Evolutionary conservation across 1,140 invertebrate species (phyloP).

Genomic region (Proctacanthus coquilletti): DNA sequence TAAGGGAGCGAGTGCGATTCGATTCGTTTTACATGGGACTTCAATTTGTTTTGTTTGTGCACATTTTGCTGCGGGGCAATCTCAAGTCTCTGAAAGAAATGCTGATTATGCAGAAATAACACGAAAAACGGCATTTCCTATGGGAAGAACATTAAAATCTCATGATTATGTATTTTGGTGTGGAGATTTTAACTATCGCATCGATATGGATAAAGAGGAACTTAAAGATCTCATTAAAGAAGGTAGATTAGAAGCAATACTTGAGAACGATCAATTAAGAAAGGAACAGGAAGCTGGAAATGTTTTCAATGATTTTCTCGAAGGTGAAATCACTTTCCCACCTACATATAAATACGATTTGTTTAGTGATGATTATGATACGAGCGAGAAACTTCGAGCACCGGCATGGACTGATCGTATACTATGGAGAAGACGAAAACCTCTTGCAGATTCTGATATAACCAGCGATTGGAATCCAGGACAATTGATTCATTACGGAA

Average conservation of each 20-base stretch:
- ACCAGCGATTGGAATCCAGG: slow-evolving; percentile 53
- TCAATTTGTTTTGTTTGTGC: slow-evolving; percentile 96
- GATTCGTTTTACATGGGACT: slow-evolving; percentile 80
- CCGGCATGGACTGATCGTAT: slow-evolving; percentile 98
- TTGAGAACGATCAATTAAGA: slow-evolving; percentile 80
- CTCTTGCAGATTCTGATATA: slow-evolving; percentile 47
- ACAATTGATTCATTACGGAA: slow-evolving; percentile 74
- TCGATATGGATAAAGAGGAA: slow-evolving; percentile 91
- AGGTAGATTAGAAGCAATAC: slow-evolving; percentile 60
- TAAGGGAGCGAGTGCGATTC: slow-evolving; percentile 92
- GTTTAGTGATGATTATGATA: slow-evolving; percentile 98
- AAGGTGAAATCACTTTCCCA: slow-evolving; percentile 82
- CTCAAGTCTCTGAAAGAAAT: slow-evolving; percentile 85
- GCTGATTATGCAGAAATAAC: slow-evolving; percentile 93
- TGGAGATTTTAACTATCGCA: slow-evolving; percentile 98
- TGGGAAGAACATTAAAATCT: slow-evolving; percentile 79
- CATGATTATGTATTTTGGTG: slow-evolving; percentile 99
- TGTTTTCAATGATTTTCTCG: slow-evolving; percentile 88
- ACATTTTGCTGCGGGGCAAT: slow-evolving; percentile 97
- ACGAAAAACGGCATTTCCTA: slow-evolving; percentile 82
- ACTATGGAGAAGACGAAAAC: slow-evolving; percentile 70
- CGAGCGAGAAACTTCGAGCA: slow-evolving; percentile 91
- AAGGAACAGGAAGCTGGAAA: slow-evolving; percentile 64
- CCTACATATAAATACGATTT: slow-evolving; percentile 99
- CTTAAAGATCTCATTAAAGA: slow-evolving; percentile 71